Evolutionary conservation across 2,797 vertebrate species (phyloP).

Genomic region (Anguilla megastoma): DNA sequence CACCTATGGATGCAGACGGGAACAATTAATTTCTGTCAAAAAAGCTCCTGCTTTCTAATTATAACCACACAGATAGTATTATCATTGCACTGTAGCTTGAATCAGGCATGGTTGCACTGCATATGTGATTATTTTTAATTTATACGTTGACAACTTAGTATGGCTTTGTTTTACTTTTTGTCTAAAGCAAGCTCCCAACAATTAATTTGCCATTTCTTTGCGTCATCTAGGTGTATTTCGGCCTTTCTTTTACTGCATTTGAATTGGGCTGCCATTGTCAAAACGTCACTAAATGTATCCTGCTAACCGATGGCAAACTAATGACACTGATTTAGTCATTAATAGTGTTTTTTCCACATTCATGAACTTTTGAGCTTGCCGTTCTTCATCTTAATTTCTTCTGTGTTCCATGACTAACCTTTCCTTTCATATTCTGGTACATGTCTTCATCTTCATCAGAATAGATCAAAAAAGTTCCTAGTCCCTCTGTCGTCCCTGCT

Average conservation of each 20-base stretch:
- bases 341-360: neutral
- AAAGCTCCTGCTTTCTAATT: conserved; percentile 73
- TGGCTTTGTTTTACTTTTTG: neutral
- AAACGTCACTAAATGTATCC: neutral
- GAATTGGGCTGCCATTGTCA: neutral
- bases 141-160: neutral
- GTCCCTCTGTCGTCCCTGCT: conserved; percentile 17
- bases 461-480: conserved; percentile 1
- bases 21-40: conserved; percentile 76
- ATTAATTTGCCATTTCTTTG: neutral
- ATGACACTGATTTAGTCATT: neutral
- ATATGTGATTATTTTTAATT: neutral
- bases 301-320: neutral
- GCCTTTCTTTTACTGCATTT: neutral
- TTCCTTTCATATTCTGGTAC: conserved; percentile 6
- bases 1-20: conserved; percentile 71
- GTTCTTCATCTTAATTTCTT: conserved; percentile 7
- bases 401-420: conserved; percentile 24
- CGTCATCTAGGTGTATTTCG: neutral
- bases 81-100: conserved; percentile 3
- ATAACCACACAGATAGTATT: conserved; percentile 51
- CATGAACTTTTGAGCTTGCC: neutral
- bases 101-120: neutral
- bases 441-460: conserved; percentile 34
- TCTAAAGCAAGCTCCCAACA: neutral